Evolutionary conservation across 2,888 invertebrate species (phyloP).

Genomic region (Entomobrya multifasciata): DNA sequence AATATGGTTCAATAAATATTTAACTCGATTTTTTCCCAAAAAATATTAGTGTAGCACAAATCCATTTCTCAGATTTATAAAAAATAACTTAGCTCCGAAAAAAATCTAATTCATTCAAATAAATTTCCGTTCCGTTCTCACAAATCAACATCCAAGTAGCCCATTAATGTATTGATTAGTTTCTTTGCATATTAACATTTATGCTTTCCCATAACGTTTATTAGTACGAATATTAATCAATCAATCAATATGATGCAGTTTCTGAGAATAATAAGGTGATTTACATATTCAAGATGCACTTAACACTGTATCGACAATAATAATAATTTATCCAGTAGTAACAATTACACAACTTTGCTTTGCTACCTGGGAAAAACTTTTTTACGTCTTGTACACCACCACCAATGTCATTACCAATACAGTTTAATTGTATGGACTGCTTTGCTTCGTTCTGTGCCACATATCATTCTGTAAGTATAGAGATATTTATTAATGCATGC

Average conservation of each 20-base stretch:
- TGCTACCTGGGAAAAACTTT: slow-evolving; percentile 48
- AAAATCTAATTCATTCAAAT: no score
- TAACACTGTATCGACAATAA: neutral
- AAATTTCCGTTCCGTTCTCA: no score
- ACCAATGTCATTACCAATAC: neutral
- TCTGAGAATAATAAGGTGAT: slow-evolving; percentile 17
- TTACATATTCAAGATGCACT: slow-evolving; percentile 15
- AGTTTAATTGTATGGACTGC: neutral
- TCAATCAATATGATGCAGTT: slow-evolving; percentile 10
- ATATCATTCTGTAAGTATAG: slow-evolving; percentile 7
- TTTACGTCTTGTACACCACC: slow-evolving; percentile 9
- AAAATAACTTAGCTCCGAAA: no score
- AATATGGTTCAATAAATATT: no score
- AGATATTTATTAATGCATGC: slow-evolving; percentile 43
- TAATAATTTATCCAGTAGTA: neutral
- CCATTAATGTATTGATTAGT: neutral
- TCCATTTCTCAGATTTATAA: no score
- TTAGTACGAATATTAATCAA: slow-evolving; percentile 28
- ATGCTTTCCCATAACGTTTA: neutral
- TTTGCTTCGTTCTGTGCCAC: slow-evolving; percentile 1
- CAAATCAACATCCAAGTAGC: no score
- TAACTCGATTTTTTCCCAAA: neutral
- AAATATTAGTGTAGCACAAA: neutral
- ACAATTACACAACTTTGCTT: neutral
- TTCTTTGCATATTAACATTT: neutral